Conservation (phyloP, 1,140 invertebrate species). For the Diorhabda elongata region DNA sequence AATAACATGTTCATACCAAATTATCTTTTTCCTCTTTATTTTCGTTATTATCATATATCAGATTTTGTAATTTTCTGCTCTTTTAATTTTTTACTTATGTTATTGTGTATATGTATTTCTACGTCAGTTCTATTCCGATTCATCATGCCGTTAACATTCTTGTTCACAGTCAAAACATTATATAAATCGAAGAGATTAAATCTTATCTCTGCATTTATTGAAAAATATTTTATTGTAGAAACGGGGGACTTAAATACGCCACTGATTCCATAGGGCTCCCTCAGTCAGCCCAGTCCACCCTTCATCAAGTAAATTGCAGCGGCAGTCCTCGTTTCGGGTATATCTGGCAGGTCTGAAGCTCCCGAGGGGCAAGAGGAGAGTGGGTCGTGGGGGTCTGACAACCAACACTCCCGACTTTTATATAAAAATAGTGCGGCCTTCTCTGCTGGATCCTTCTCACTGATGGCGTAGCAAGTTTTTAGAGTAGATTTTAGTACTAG, state of each 20-base stretch:
- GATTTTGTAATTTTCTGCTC: no score
- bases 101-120: no score
- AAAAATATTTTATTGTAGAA: neutral
- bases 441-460: conserved; percentile 1
- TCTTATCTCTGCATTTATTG: no score
- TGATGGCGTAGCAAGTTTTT: conserved; percentile 1
- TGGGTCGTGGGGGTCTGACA: conserved; percentile 3
- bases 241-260: neutral
- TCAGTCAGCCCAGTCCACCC: conserved; percentile 35
- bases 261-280: conserved; percentile 11
- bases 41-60: no score
- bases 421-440: neutral
- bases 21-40: no score
- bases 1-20: no score
- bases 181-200: no score
- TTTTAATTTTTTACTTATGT: no score
- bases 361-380: conserved; percentile 25
- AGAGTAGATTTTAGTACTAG: neutral
- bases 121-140: no score
- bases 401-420: conserved; percentile 1
- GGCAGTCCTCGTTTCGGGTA: conserved; percentile 40
- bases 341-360: conserved; percentile 38
- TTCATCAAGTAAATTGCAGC: conserved; percentile 45
- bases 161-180: no score
- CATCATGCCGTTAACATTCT: no score